Base-by-base conservation (phyloP, 2,888 invertebrate genomes). In the Drosophila silvestris region DNA sequence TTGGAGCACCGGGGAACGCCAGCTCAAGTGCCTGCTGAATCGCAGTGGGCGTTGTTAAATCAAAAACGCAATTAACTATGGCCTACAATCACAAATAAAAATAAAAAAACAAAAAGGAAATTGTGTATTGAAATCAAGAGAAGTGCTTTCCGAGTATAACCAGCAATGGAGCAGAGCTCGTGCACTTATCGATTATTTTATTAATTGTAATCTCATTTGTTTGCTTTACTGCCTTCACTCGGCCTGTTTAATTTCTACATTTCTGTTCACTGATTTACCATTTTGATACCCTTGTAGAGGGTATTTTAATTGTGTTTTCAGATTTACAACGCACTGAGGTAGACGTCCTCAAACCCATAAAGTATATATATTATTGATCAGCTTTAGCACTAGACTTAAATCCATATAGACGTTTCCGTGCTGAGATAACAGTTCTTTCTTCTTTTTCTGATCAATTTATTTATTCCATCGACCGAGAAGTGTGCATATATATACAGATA, bases 141-240 rank as follows among this genome's bases (percentile, higher is more conserved):
- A 35, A 47, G 32, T 32, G 35, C 56, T 39, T 39, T 32, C 22
- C 19, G 19, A 19, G 37, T 37, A 7, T 3, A 19, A 37, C 32
- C 44, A 58, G 60, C 52, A 63, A 63, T 41, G 35, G 50, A 57
- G 60, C 44, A 64, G 9, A 70, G 37, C 64, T 51, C 59, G 54
- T 53, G 60, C 86, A 88, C 86, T 88, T 88, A 87, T 88, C 83
- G 90, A 89, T 85, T 87, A 83, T 89, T 90, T 86, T 87, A 87
- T 85, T 90, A 87, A 89, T 81, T 87, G 86, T 89, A 87, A 87
- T 90, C 86, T 89, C 83, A 81, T 85, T 89, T 90, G 77, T 90
- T 90, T 82, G 65, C 74, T 80, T 81, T 70, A 58, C 70, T 68
- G 79, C 59, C 65, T 71, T 57, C 54, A 47, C 63, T 81, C 71